phyloP scores from a whole-genome alignment of 2,797 vertebrate genomes.

The Synanceia verrucosa region DNA sequence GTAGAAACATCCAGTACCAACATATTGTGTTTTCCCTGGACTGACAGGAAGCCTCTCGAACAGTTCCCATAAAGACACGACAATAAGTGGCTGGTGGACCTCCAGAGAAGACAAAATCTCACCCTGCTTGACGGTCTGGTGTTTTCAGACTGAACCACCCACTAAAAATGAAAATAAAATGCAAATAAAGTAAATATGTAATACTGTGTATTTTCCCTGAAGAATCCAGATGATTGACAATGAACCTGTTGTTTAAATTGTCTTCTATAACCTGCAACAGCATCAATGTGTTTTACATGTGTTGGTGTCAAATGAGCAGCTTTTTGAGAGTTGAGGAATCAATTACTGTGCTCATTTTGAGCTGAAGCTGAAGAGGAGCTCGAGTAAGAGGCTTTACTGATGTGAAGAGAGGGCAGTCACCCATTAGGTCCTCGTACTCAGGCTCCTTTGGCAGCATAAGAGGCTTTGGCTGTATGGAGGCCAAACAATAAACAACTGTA shows the following conservation, averaged over 20 bases:
- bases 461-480: constrained; percentile 49
- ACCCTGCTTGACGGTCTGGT: no score
- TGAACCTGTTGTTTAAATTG: background rate
- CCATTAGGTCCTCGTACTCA: constrained; percentile 35
- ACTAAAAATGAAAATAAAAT: background rate
- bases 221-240: background rate
- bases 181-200: background rate
- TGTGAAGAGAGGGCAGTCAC: constrained; percentile 43
- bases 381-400: constrained; percentile 40
- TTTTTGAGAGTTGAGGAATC: constrained; percentile 22
- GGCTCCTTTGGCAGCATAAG: constrained; percentile 41
- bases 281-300: background rate
- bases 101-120: background rate
- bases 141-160: no score
- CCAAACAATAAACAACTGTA: constrained; percentile 57
- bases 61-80: no score
- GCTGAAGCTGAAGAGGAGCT: constrained; percentile 24
- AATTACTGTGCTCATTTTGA: constrained; percentile 19
- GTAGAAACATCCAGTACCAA: no score
- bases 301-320: constrained; percentile 12
- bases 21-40: no score
- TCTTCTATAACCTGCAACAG: background rate
- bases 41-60: no score
- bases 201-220: background rate
- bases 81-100: background rate